Conservation (phyloP, 2,797 vertebrate genomes). For the Myotis vivesi region DNA sequence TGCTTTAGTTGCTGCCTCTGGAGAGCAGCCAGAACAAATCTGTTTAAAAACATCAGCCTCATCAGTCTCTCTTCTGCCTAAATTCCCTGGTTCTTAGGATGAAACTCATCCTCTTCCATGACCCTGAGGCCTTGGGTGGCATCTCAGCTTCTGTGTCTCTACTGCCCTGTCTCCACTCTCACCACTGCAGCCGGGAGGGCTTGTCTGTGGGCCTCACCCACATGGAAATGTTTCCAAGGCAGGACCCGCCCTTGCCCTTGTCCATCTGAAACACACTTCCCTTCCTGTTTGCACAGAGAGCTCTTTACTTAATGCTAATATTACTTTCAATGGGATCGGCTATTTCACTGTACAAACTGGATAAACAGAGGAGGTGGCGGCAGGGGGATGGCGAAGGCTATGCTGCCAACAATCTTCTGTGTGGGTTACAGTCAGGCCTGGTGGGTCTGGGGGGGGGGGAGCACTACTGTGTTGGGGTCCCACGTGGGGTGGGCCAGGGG, state of each 20-base stretch:
- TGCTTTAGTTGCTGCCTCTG: neutral
- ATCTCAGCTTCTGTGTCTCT: too few species aligned
- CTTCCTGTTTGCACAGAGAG: neutral
- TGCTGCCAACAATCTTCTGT: accelerated
- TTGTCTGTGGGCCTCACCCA: neutral
- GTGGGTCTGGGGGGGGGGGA: too few species aligned
- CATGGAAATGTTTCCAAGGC: too few species aligned
- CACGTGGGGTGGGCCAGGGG: accelerated
- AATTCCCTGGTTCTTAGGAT: neutral
- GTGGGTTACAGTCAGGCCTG: accelerated
- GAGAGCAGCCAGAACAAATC: accelerated
- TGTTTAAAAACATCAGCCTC: neutral
- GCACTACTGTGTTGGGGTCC: accelerated
- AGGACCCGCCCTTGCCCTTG: neutral
- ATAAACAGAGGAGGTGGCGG: neutral
- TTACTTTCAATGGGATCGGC: neutral
- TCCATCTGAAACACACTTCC: neutral
- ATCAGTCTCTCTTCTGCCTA: neutral
- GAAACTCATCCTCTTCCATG: too few species aligned
- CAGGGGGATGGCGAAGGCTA: accelerated
- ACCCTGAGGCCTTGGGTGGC: neutral
- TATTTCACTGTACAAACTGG: neutral
- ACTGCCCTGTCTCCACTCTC: neutral
- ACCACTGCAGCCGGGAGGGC: neutral
- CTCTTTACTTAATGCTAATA: neutral